Percentiles rank a stretch among this genome's conserved stretches.
These are phyloP conservation scores for Brachyalestes nurse DNA, from an alignment of 2,797 vertebrate species.

Conservation along the genomic window DNA sequence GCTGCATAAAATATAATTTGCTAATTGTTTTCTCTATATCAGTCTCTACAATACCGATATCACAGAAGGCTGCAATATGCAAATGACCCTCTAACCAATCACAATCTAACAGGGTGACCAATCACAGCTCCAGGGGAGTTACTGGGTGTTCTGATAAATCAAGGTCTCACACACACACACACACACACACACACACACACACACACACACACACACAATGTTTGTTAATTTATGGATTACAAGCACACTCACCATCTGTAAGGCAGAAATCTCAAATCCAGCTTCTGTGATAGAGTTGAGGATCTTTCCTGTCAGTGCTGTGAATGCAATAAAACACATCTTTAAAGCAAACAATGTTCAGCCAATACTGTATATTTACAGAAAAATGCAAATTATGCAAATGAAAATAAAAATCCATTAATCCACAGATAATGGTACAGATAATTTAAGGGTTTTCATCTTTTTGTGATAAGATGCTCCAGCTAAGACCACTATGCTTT, in stretches of 20 bases:
- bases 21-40: too few species aligned
- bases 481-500: neutral
- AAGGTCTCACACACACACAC: too few species aligned
- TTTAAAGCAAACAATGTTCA: neutral
- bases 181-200: too few species aligned
- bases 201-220: too few species aligned
- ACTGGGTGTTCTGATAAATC: too few species aligned
- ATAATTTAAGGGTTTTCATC: neutral
- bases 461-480: neutral
- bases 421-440: neutral
- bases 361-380: neutral
- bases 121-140: too few species aligned
- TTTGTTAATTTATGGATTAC: neutral
- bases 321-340: conserved; percentile 43
- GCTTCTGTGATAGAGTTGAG: conserved; percentile 84
- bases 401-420: neutral
- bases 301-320: conserved; percentile 90
- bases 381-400: neutral
- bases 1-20: too few species aligned
- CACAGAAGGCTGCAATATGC: too few species aligned
- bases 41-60: too few species aligned
- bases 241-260: conserved; percentile 87
- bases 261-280: conserved; percentile 90
- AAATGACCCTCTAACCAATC: too few species aligned
- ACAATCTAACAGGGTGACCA: too few species aligned